A percentile compares a stretch with the other conserved stretches of the same genome.
phyloP scores from a whole-genome alignment of 2,888 invertebrate species.

The Calameuta filiformis region DNA sequence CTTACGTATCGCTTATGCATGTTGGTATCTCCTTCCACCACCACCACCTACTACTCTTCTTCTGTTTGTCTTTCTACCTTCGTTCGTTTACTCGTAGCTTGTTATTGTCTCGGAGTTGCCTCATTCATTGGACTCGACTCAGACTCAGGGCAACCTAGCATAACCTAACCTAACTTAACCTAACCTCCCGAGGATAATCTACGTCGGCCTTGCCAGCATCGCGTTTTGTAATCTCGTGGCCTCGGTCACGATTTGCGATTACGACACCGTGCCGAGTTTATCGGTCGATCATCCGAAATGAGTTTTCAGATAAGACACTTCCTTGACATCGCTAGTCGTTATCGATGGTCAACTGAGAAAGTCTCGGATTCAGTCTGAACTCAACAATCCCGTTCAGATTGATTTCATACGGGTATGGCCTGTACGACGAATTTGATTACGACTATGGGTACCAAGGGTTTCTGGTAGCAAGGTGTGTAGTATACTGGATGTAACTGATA shows the following conservation, averaged over 20 bases:
- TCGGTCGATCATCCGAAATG: conserved; percentile 41
- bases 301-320: conserved; percentile 3
- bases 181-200: conserved; percentile 35
- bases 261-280: conserved; percentile 24
- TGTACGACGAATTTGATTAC: neutral
- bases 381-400: neutral
- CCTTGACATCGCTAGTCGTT: neutral
- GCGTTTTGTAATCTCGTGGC: conserved; percentile 15
- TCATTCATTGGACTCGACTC: neutral
- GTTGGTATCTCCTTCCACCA: neutral
- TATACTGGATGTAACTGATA: neutral
- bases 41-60: neutral
- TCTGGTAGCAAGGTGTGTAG: neutral
- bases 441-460: neutral
- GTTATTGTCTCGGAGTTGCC: neutral
- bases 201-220: conserved; percentile 47
- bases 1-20: neutral
- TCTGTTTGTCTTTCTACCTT: neutral
- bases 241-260: conserved; percentile 51
- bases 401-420: neutral
- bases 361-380: neutral
- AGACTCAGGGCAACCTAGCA: neutral
- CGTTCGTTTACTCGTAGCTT: neutral
- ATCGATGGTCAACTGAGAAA: neutral
- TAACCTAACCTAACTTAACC: neutral